phyloP scores from a whole-genome alignment of 2,797 vertebrate genomes.

The Sebastes oblongus region DNA sequence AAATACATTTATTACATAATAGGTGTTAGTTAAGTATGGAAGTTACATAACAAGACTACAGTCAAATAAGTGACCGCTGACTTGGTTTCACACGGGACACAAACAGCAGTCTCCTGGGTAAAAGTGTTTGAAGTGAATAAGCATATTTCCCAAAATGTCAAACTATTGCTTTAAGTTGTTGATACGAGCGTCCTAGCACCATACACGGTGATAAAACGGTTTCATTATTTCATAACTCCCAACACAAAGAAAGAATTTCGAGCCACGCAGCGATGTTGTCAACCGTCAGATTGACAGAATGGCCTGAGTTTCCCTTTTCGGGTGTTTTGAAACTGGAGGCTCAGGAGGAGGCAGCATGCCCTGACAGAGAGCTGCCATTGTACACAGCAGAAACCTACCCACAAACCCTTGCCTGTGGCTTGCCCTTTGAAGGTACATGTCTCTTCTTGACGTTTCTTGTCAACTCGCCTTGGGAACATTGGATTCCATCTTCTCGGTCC shows the following conservation, averaged over 20 bases:
- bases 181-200: background rate
- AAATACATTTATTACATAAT: background rate
- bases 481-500: slow-evolving; percentile 69
- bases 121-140: background rate
- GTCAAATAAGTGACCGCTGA: background rate
- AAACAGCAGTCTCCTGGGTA: background rate
- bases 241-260: background rate
- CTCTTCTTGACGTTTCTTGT: slow-evolving; percentile 84
- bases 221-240: slow-evolving; percentile 32
- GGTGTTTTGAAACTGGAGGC: slow-evolving; percentile 65
- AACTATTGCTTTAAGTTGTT: slow-evolving; percentile 3
- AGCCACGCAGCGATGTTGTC: slow-evolving; percentile 18
- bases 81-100: background rate
- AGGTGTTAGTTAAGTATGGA: background rate
- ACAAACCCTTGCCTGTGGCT: slow-evolving; percentile 80
- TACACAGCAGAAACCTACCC: slow-evolving; percentile 77
- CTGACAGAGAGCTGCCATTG: slow-evolving; percentile 80
- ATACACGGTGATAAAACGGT: slow-evolving; percentile 3
- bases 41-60: background rate
- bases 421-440: slow-evolving; percentile 79
- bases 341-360: slow-evolving; percentile 77
- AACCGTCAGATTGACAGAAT: slow-evolving; percentile 48
- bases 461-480: slow-evolving; percentile 78
- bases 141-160: background rate
- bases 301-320: slow-evolving; percentile 58